Conservation (phyloP, 2,888 invertebrate genomes). For the Zaprionus bogoriensis region DNA sequence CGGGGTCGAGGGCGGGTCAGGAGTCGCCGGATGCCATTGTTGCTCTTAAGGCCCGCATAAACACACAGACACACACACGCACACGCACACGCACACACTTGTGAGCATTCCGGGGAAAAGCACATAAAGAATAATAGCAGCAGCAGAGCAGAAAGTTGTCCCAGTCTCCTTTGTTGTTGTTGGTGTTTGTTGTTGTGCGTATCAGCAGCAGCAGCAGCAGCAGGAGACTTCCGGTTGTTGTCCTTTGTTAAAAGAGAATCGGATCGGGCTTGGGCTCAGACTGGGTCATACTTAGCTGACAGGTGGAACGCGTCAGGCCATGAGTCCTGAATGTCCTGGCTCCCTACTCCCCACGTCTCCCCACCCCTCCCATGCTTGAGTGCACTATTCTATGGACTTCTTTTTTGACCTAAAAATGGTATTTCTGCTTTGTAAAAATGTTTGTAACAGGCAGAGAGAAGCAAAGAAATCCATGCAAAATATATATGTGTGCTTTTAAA, state of each 20-base stretch:
- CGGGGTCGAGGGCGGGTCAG: conserved; percentile 20
- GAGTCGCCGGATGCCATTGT: conserved; percentile 55
- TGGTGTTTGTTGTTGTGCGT: conserved; percentile 28
- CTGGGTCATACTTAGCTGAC: conserved; percentile 34
- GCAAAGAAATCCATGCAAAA: too few relatives aligned
- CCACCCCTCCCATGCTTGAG: not conserved
- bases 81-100: not conserved
- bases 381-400: conserved; percentile 34
- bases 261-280: conserved; percentile 19
- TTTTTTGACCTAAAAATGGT: too few relatives aligned
- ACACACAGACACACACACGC: conserved; percentile 3
- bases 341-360: too few relatives aligned
- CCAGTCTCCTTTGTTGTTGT: conserved; percentile 1
- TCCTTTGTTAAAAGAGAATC: conserved; percentile 41
- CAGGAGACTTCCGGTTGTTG: conserved; percentile 43
- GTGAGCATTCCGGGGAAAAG: conserved; percentile 20
- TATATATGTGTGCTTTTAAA: too few relatives aligned
- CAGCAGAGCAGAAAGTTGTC: conserved; percentile 28
- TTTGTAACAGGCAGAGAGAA: too few relatives aligned
- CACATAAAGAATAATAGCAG: conserved; percentile 68
- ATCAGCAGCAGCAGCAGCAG: conserved; percentile 21
- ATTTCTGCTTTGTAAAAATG: too few relatives aligned
- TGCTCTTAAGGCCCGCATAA: conserved; percentile 35
- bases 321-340: conserved; percentile 3
- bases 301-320: conserved; percentile 36